These are phyloP conservation scores for Ceratina australensis DNA, from an alignment of 1,140 invertebrate species.

Conservation along the genomic window DNA sequence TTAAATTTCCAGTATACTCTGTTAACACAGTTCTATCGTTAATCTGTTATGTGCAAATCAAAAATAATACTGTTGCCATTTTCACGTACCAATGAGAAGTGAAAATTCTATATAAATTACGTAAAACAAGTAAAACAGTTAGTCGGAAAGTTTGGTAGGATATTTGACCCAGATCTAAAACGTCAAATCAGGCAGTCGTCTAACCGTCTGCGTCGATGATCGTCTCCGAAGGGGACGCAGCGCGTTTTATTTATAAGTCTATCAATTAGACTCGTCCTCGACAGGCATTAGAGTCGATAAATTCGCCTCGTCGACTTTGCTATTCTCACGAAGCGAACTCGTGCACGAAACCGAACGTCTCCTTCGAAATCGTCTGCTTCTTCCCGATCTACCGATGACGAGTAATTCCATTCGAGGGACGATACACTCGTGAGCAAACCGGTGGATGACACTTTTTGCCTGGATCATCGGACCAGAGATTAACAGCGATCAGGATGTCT, in stretches of 20 bases:
- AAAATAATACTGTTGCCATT: neutral
- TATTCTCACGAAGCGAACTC: slow-evolving; percentile 32
- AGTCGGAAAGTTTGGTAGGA: neutral
- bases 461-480: slow-evolving; percentile 6
- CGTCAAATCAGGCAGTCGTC: slow-evolving; percentile 35
- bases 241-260: slow-evolving; percentile 68
- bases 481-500: slow-evolving; percentile 68
- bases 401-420: neutral
- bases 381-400: neutral
- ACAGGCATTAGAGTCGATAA: slow-evolving; percentile 67
- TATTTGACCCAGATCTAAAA: slow-evolving; percentile 50
- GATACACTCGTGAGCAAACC: neutral
- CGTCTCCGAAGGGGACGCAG: slow-evolving; percentile 33
- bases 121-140: neutral
- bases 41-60: neutral
- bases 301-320: slow-evolving; percentile 10
- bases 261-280: slow-evolving; percentile 69
- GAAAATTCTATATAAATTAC: neutral
- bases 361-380: neutral
- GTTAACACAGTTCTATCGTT: neutral
- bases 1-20: too few relatives aligned
- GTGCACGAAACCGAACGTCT: neutral
- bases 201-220: slow-evolving; percentile 38
- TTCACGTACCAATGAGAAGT: neutral
- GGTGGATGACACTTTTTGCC: neutral